These are phyloP conservation scores for Anarrhichthys ocellatus DNA, from an alignment of 2,113 vertebrate species.

Conservation along the genomic window DNA sequence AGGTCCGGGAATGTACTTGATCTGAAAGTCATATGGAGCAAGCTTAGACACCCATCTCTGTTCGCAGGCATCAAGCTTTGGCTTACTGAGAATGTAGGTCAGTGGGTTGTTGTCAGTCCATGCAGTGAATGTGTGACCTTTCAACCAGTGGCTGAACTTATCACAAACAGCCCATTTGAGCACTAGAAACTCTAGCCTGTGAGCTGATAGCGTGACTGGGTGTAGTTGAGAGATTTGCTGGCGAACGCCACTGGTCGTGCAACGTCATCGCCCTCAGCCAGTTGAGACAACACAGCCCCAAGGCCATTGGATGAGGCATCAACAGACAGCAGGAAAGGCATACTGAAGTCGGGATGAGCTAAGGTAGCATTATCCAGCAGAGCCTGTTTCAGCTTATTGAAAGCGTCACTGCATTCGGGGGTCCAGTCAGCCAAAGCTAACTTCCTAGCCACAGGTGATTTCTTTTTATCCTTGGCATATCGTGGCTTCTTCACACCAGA, in stretches of 20 bases:
- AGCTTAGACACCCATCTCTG: not conserved
- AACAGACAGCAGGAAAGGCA: constrained; percentile 30
- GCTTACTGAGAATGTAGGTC: not conserved
- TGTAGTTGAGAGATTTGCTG: not conserved
- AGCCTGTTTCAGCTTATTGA: constrained; percentile 12
- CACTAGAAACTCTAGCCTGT: not conserved
- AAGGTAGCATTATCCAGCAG: constrained; percentile 7
- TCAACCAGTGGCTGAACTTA: no score
- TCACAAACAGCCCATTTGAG: no score
- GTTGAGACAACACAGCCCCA: constrained; percentile 25
- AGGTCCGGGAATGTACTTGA: not conserved
- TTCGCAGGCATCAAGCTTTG: not conserved
- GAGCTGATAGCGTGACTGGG: constrained; percentile 25
- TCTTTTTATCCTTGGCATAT: no score
- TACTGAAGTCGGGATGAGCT: constrained; percentile 43
- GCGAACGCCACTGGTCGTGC: constrained; percentile 24
- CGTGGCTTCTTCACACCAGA: no score
- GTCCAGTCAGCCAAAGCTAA: no score
- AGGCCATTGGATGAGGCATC: constrained; percentile 37
- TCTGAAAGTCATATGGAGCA: not conserved
- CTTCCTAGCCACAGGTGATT: no score
- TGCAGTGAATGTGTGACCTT: not conserved
- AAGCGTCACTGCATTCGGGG: not conserved
- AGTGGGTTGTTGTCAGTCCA: not conserved
- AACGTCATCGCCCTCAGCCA: not conserved